Base-by-base conservation (phyloP, 2,113 vertebrate species). In the Epinephelus cyanopodus region DNA sequence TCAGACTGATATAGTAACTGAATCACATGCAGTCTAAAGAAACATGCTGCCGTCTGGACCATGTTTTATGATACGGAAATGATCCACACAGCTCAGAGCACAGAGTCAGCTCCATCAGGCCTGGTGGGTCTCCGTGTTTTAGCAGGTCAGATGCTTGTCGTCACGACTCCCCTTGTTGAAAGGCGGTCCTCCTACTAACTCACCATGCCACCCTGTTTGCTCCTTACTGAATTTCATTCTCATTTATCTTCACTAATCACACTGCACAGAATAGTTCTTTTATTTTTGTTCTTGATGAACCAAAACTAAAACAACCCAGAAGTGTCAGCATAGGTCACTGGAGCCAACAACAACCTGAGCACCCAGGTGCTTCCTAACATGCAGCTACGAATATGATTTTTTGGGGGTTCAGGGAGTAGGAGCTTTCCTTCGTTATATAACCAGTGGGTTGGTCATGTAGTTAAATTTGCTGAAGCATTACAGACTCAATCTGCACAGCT, bases 191-290 rank as follows among this genome's bases (percentile, higher is more conserved):
- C 62, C 33, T 69, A 17, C 53, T 12, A 60, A 64, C 64, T 13
- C 3, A 15, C 42, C 11, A 8, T 3, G 47, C 39, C 33, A 61
- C 71, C 69, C 63, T 53, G 56, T 60, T 11, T 21, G 52, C 69
- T 66, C 66, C 29, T 25, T 71, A 52, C 48, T 47, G 23, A 76
- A 72, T 63, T 74, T 79, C 54, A 66, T 6, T 53, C 61, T 62
- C 61, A 57, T 82, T 75, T 6, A 79, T 82, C 67, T 75, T 75
- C 29, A 50, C 33, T 27, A n/a, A 63, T 72, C 50, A 17, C 65
- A 54, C 12, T n/a, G 61, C 65, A 48, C 64, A 33, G 10, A 75
- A 50, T 18, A 42, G 25, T 23, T 50, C 21, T 39, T 19, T 14
- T 61, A 29, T 29, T 72, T 67, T 18, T 23, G 45, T 10, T 37